These are phyloP conservation scores for Prochilodus magdalenae DNA, from an alignment of 2,113 vertebrate species.

Conservation along the genomic window DNA sequence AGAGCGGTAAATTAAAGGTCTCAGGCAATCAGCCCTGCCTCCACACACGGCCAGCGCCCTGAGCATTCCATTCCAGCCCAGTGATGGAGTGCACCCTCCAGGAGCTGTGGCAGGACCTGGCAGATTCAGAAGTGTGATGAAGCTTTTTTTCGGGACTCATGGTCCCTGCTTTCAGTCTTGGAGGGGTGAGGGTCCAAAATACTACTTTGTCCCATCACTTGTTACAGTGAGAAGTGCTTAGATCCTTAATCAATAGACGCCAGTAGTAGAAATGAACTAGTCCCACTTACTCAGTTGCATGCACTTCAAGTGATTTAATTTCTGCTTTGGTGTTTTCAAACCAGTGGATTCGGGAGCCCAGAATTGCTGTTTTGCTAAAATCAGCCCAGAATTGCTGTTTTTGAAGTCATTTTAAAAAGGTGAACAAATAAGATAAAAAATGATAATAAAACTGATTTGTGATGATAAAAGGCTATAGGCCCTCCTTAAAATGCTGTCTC, in stretches of 20 bases:
- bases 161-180: conserved; percentile 8
- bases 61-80: conserved; percentile 56
- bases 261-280: background rate
- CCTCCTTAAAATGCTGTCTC: no score
- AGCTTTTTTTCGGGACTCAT: conserved; percentile 15
- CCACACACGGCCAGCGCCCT: conserved; percentile 56
- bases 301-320: no score
- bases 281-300: no score
- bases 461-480: no score
- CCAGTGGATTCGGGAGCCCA: no score
- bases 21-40: conserved; percentile 64
- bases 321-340: no score
- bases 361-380: no score
- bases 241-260: conserved; percentile 28
- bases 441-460: no score
- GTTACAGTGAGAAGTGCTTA: background rate
- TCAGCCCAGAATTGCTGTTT: no score
- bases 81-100: conserved; percentile 57
- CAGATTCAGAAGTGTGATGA: conserved; percentile 44
- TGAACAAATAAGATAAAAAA: no score
- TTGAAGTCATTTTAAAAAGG: no score
- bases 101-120: conserved; percentile 3
- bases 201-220: background rate
- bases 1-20: conserved; percentile 68
- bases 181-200: conserved; percentile 17